These are phyloP conservation scores for Nannoperca australis DNA, from an alignment of 2,797 vertebrate genomes.

Conservation along the genomic window DNA sequence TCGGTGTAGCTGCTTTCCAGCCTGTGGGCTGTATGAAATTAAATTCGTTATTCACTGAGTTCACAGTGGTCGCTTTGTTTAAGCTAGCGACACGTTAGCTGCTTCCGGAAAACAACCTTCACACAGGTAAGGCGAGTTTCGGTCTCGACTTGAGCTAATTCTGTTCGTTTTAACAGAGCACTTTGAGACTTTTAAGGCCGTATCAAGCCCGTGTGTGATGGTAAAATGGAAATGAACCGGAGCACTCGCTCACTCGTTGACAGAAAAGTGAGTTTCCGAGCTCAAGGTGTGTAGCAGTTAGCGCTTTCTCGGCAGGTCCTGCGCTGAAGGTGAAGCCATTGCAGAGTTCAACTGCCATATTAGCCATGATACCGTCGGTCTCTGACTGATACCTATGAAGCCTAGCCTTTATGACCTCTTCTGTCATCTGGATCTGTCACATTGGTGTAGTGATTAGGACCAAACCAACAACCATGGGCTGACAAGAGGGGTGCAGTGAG, in stretches of 20 bases:
- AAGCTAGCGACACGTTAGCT: slow-evolving; percentile 69
- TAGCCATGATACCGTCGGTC: neutral
- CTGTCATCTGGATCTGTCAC: slow-evolving; percentile 62
- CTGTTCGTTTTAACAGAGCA: neutral
- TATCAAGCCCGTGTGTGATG: rapidly evolving
- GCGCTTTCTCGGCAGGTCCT: slow-evolving; percentile 6
- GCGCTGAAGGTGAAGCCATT: slow-evolving; percentile 56
- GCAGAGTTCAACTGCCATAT: neutral
- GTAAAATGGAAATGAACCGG: neutral
- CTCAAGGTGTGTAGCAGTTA: slow-evolving; percentile 60
- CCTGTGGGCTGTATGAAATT: neutral
- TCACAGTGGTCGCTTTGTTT: slow-evolving; percentile 67
- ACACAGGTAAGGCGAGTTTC: slow-evolving; percentile 88
- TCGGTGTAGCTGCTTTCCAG: neutral
- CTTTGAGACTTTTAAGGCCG: rapidly evolving
- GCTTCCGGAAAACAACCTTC: slow-evolving; percentile 84
- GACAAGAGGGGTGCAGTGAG: slow-evolving; percentile 73
- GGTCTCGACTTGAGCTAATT: slow-evolving; percentile 35
- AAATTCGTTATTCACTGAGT: neutral
- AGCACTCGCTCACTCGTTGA: neutral
- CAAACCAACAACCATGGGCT: slow-evolving; percentile 52
- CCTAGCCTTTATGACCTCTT: slow-evolving; percentile 57
- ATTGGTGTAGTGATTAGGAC: slow-evolving; percentile 59
- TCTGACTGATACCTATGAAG: neutral
- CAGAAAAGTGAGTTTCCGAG: slow-evolving; percentile 41